Evolutionary conservation across 2,888 invertebrate genomes (phyloP).

Genomic region (Chrysomela aeneicollis): DNA sequence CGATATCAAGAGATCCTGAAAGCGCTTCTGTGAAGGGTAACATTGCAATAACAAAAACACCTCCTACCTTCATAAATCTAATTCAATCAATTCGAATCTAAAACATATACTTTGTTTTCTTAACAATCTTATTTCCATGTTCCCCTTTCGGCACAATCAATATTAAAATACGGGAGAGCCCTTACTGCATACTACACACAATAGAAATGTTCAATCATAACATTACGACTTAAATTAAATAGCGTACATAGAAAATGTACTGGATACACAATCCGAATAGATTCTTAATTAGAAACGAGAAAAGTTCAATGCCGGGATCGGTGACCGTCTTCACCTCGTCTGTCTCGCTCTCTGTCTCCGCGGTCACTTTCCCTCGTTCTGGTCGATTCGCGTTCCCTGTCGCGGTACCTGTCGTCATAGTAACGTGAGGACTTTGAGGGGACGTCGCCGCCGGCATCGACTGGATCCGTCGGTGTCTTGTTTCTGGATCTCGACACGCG

Average conservation of each 20-base stretch:
- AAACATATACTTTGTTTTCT: conserved; percentile 5
- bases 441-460: conserved; percentile 54
- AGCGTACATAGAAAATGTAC: conserved; percentile 6
- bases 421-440: conserved; percentile 66
- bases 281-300: not conserved
- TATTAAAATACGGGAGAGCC: conserved; percentile 9
- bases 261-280: not conserved
- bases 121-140: conserved; percentile 1
- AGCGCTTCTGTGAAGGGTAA: not conserved
- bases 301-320: conserved; percentile 70
- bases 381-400: conserved; percentile 65
- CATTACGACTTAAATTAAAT: conserved; percentile 19
- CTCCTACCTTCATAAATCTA: not conserved
- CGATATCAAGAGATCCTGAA: too few relatives aligned
- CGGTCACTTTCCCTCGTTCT: conserved; percentile 70
- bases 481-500: conserved; percentile 63
- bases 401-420: conserved; percentile 88
- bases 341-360: conserved; percentile 69
- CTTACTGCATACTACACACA: conserved; percentile 18
- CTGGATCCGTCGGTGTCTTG: conserved; percentile 69
- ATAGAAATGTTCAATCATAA: conserved; percentile 8
- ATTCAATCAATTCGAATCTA: conserved; percentile 20
- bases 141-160: conserved; percentile 2
- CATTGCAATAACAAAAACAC: conserved; percentile 8
- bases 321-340: conserved; percentile 74